Evolutionary conservation across 1,140 invertebrate species (phyloP), one percentile per base, ranked within the genome.

Genomic region (Probaryconus sp.): DNA sequence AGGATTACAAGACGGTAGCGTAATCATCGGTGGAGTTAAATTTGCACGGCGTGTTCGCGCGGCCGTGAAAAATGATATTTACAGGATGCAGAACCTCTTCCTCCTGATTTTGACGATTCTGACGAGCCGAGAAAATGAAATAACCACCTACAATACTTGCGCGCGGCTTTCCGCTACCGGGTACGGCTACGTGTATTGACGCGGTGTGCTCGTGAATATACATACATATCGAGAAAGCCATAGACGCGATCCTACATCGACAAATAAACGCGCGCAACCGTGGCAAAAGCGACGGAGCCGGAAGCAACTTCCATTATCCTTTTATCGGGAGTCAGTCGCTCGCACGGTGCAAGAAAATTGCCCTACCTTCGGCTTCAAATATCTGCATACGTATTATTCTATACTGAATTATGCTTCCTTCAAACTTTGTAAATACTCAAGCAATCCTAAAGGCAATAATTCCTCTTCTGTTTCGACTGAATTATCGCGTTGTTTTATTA

Each of bases 241-340:
- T 58, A 65, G 58, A 60, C 64, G n/a, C n/a, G 74, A 77, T 69
- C 51, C 68, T 56, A 50, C 38, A 42, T 74, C 64, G 71, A 58
- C 58, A 50, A 77, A 77, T 77, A 77, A 72, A 77, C 51, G 70
- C 75, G 70, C 37, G 69, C 75, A 73, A 77, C 75, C 75, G 69
- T 70, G 75, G 65, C 69, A 74, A 74, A 67, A 63, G 35, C 64
- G 53, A 56, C 47, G 42, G 63, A 74, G 50, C 70, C 71, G 70
- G 70, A 74, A 74, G 48, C 69, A 51, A 50, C 42, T 67, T 74
- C 70, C 48, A 74, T 77, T 74, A 77, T 74, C 70, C 64, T 77
- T 74, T 77, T 70, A 70, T 73, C 75, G 69, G 37, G 48, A 73
- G 58, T 30, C 48, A 56, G 53, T 70, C 65, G 69, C 69, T 72